phyloP scores from a whole-genome alignment of 1,140 invertebrate genomes.

The Trissolcus basalis region DNA sequence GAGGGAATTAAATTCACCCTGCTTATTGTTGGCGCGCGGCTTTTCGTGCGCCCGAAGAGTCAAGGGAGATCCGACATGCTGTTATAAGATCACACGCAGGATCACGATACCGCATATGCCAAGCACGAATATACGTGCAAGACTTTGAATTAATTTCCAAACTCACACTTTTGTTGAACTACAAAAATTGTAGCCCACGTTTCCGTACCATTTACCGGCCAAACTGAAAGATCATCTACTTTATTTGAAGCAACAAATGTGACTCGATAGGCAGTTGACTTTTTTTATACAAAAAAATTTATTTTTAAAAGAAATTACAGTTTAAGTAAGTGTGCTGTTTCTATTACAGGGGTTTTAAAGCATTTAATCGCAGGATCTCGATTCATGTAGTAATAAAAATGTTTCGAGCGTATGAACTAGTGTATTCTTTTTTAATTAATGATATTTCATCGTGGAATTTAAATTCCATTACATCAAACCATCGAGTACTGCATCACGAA shows the following conservation, averaged over 20 bases:
- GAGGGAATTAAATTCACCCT: slow-evolving; percentile 70
- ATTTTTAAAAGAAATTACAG: too few relatives aligned
- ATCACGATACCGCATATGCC: slow-evolving; percentile 53
- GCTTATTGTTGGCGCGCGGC: slow-evolving; percentile 63
- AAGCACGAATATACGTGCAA: slow-evolving; percentile 49
- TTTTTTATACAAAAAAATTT: too few relatives aligned
- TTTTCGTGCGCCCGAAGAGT: slow-evolving; percentile 55
- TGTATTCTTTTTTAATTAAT: slow-evolving; percentile 29
- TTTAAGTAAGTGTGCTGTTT: too few relatives aligned
- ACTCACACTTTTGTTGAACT: slow-evolving; percentile 34
- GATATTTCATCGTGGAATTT: slow-evolving; percentile 49
- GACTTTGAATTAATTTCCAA: slow-evolving; percentile 41
- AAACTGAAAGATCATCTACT: too few relatives aligned
- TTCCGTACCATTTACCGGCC: too few relatives aligned
- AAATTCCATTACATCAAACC: slow-evolving; percentile 56
- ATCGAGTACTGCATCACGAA: slow-evolving; percentile 58
- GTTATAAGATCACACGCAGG: slow-evolving; percentile 61
- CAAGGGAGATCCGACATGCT: slow-evolving; percentile 45
- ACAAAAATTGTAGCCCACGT: too few relatives aligned
- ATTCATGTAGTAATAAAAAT: too few relatives aligned
- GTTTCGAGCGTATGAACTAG: neutral
- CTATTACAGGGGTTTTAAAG: too few relatives aligned
- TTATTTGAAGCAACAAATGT: too few relatives aligned
- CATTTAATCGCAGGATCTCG: too few relatives aligned
- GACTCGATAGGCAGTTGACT: too few relatives aligned